Conservation (phyloP, 2,113 vertebrate genomes). For the Gymnocephalus cernua region DNA sequence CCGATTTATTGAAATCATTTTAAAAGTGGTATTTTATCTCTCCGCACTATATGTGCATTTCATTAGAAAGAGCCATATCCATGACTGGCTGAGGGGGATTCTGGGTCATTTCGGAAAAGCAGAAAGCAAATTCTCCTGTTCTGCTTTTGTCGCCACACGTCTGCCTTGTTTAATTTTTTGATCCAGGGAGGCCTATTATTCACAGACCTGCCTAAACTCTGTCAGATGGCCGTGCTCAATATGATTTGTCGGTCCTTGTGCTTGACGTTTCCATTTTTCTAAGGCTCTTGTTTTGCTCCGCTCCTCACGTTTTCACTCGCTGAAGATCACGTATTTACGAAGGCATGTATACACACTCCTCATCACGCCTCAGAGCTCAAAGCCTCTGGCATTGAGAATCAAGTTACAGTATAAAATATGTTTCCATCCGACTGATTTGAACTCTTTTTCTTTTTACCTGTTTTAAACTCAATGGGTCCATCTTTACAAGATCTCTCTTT, state of each 20-base stretch:
- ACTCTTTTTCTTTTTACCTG: background rate
- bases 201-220: slow-evolving; percentile 44
- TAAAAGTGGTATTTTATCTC: slow-evolving; percentile 39
- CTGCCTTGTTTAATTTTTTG: slow-evolving; percentile 50
- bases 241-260: slow-evolving; percentile 15
- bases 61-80: slow-evolving; percentile 4
- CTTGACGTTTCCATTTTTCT: slow-evolving; percentile 27
- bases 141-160: slow-evolving; percentile 36
- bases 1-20: slow-evolving; percentile 54
- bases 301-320: slow-evolving; percentile 18
- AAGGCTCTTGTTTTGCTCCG: slow-evolving; percentile 27
- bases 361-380: background rate
- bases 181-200: slow-evolving; percentile 27
- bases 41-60: slow-evolving; percentile 15
- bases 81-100: background rate
- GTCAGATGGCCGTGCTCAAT: slow-evolving; percentile 32
- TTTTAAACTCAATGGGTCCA: background rate
- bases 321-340: slow-evolving; percentile 10
- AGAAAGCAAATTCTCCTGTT: background rate
- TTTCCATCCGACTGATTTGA: background rate
- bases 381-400: background rate
- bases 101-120: background rate
- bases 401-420: background rate
- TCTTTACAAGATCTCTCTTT: background rate
- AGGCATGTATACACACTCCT: slow-evolving; percentile 17